These are phyloP conservation scores for Synanceia verrucosa DNA, from an alignment of 2,797 vertebrate genomes.

Conservation along the genomic window DNA sequence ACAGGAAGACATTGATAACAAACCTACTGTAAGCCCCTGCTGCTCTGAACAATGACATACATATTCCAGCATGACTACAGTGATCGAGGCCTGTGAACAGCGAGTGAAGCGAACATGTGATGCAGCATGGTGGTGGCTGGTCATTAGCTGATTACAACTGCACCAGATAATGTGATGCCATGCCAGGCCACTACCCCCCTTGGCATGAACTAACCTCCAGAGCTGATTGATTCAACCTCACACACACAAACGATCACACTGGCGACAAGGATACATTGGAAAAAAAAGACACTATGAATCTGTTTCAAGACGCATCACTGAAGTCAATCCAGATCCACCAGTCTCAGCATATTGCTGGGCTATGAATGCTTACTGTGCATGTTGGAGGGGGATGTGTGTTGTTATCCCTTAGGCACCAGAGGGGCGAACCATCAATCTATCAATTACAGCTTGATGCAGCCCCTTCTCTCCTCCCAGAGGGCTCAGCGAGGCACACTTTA, in stretches of 20 bases:
- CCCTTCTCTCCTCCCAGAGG: conserved; percentile 16
- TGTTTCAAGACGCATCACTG: background rate
- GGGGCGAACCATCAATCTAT: conserved; percentile 62
- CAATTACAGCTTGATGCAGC: conserved; percentile 50
- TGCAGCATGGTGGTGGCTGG: conserved; percentile 6
- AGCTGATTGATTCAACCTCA: conserved; percentile 54
- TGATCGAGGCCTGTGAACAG: conserved; percentile 8
- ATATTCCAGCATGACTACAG: background rate
- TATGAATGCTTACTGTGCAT: conserved; percentile 2
- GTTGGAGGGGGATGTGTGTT: background rate
- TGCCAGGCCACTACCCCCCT: conserved; percentile 50
- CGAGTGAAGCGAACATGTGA: conserved; percentile 31
- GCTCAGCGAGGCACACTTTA: conserved; percentile 42
- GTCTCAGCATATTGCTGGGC: background rate
- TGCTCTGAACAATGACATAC: background rate
- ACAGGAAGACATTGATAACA: too few relatives aligned
- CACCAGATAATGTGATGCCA: conserved; percentile 64
- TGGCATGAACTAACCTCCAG: conserved; percentile 61
- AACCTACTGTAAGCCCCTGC: background rate
- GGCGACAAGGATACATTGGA: conserved; percentile 15
- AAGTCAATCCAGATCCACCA: background rate
- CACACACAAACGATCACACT: conserved; percentile 35
- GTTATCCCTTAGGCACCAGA: conserved; percentile 31
- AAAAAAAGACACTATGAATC: background rate
- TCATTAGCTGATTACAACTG: conserved; percentile 65